phyloP scores from a whole-genome alignment of 2,888 invertebrate species.

The Heteromurus nitidus region DNA sequence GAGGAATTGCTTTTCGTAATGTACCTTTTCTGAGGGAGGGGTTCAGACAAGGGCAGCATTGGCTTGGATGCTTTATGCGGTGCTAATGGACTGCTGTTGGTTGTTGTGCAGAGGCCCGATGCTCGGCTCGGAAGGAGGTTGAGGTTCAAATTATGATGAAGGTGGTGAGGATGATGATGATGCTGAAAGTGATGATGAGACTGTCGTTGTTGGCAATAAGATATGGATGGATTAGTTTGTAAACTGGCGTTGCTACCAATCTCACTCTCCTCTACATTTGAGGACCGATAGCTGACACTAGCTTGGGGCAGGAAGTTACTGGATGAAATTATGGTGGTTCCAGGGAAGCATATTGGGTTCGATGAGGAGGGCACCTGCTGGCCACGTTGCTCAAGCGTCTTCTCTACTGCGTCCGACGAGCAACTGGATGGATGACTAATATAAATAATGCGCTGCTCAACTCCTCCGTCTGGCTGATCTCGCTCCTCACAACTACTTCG shows the following conservation, averaged over 20 bases:
- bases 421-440: slow-evolving; percentile 44
- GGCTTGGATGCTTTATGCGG: slow-evolving; percentile 62
- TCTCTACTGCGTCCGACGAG: background rate
- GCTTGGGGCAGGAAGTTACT: slow-evolving; percentile 56
- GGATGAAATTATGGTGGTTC: slow-evolving; percentile 26
- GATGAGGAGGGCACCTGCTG: slow-evolving; percentile 15
- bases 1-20: slow-evolving; percentile 56
- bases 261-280: slow-evolving; percentile 37
- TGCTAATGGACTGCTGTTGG: slow-evolving; percentile 66
- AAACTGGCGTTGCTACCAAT: slow-evolving; percentile 50
- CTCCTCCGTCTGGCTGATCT: slow-evolving; percentile 46
- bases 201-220: slow-evolving; percentile 61
- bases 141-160: slow-evolving; percentile 60
- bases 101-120: slow-evolving; percentile 66
- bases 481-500: background rate
- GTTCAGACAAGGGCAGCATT: slow-evolving; percentile 70
- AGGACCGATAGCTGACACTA: slow-evolving; percentile 36
- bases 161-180: slow-evolving; percentile 58
- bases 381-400: background rate
- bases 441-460: slow-evolving; percentile 51
- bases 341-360: slow-evolving; percentile 32
- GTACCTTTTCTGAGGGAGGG: slow-evolving; percentile 69
- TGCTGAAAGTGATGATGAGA: slow-evolving; percentile 55
- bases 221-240: slow-evolving; percentile 69
- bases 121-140: slow-evolving; percentile 49